These are phyloP conservation scores for Anthoptus insignis DNA, from an alignment of 2,888 invertebrate species.

Conservation along the genomic window DNA sequence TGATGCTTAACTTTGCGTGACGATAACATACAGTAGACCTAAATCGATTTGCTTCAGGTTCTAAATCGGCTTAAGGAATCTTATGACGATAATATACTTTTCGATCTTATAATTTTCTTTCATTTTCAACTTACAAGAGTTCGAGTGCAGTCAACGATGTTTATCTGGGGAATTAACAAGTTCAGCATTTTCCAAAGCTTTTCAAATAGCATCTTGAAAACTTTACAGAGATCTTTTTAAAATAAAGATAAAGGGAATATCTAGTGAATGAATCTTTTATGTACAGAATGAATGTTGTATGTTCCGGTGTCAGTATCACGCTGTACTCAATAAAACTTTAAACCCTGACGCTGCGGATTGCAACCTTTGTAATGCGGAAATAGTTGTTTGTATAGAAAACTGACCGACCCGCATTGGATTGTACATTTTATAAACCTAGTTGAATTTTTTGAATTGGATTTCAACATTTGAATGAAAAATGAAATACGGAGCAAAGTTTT, in stretches of 20 bases:
- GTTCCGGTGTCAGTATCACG: background rate
- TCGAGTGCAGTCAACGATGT: no score
- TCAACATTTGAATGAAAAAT: background rate
- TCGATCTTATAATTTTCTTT: no score
- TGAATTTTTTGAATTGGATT: background rate
- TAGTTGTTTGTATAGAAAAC: background rate
- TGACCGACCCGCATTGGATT: background rate
- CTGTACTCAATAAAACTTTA: background rate
- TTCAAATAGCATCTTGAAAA: background rate
- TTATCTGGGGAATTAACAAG: no score
- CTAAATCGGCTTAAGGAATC: no score
- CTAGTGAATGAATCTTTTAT: background rate
- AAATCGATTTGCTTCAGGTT: no score
- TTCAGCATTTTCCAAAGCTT: background rate
- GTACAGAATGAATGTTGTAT: background rate
- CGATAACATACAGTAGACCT: no score
- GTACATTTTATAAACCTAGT: conserved; percentile 4
- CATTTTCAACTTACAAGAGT: no score
- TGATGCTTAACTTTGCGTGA: no score
- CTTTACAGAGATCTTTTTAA: no score
- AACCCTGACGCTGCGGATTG: background rate
- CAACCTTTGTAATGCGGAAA: conserved; percentile 6
- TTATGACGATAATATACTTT: no score
- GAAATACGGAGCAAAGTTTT: background rate
- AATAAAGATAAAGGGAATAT: background rate